Base-by-base conservation (phyloP, 2,888 invertebrate species). In the Macrosiphum euphorbiae region DNA sequence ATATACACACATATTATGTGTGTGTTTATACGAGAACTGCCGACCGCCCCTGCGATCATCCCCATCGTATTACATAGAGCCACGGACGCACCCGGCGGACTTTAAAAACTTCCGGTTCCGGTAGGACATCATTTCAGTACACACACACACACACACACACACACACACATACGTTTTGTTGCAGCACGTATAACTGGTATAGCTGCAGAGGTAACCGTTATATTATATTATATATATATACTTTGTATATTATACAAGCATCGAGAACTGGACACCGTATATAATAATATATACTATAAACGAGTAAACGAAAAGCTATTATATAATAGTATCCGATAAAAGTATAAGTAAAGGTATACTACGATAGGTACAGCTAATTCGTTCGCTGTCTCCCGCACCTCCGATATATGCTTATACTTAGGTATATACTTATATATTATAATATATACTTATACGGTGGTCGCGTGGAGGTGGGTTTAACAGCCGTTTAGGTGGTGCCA, bases 41-140 rank as follows among this genome's bases (percentile, higher is more conserved):
- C 67, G 58, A 55, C n/a, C 61, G n/a, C 90, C 90, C 35, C 7
- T 13, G 11, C 44, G 24, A 28, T 35, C 26, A 16, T 20, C 41
- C 11, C 84, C 84, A 1, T 61, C n/a, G 47, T 52, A 78, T 78
- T 78, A 78, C 20, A 78, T 78, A 78, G 35, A 78, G 4, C 20
- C 10, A 50, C 55, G 24, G 84, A 78, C 26, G 78, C 35, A 78
- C 78, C 78, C 85, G 84, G 93, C 90, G 89, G 85, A 93, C 85
- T 93, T 90, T 93, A 90, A 93, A 93, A 93, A 93, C 93, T 93
- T 93, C 93, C 93, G 93, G 50, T 90, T 93, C 93, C 93, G 93
- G 93, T 86, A 90, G 90, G 94, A 94, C 90, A 90, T 94, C 90
- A 35, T 85, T 50, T 50, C 44, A 35, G 86, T 85, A 28, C 20